phyloP scores from a whole-genome alignment of 2,113 vertebrate genomes.

The Haliaeetus leucogaster region DNA sequence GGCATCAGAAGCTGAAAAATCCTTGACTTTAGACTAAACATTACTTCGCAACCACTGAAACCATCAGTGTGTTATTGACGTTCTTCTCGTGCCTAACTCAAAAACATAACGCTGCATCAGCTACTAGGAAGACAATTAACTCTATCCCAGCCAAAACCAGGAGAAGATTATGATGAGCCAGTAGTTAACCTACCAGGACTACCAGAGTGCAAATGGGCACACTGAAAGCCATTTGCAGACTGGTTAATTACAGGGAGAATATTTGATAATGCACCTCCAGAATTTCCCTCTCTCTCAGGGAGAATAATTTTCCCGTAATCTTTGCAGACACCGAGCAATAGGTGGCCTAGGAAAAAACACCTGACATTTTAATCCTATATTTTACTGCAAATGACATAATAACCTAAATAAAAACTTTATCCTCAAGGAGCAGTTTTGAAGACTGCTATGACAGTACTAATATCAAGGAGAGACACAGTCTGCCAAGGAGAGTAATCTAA shows the following conservation, averaged over 20 bases:
- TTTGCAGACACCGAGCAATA: not conserved
- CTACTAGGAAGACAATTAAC: too few relatives aligned
- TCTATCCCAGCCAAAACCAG: too few relatives aligned
- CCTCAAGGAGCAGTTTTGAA: not conserved
- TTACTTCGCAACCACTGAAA: too few relatives aligned
- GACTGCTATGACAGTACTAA: not conserved
- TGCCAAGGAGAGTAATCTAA: not conserved
- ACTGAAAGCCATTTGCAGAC: not conserved
- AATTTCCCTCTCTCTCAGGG: not conserved
- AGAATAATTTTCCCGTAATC: not conserved
- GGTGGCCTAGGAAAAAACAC: not conserved
- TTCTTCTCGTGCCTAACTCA: too few relatives aligned
- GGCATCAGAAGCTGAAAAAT: too few relatives aligned
- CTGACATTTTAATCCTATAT: not conserved
- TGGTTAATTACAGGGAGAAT: not conserved
- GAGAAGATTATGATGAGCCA: fast-evolving
- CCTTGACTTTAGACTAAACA: too few relatives aligned
- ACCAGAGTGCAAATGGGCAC: not conserved
- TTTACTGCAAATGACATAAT: not conserved
- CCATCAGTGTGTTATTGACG: too few relatives aligned
- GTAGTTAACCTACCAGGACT: not conserved
- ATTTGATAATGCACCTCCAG: not conserved
- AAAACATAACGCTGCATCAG: fast-evolving
- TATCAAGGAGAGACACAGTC: not conserved
- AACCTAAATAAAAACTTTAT: not conserved